Conservation (phyloP, 2,113 vertebrate genomes). For the Progne subis region DNA sequence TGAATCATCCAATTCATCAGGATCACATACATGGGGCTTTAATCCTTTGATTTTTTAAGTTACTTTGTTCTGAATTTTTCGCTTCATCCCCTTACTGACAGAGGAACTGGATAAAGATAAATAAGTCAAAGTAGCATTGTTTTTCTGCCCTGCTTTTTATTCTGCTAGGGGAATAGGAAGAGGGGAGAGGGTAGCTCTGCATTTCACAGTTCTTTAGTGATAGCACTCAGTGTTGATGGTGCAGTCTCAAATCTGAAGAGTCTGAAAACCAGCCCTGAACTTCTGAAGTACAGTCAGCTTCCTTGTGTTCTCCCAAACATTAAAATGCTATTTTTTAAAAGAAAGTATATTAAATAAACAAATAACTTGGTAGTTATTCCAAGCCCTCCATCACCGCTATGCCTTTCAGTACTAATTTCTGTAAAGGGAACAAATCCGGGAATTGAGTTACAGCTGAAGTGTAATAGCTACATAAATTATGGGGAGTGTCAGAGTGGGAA, state of each 20-base stretch:
- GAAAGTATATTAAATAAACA: constrained; percentile 23
- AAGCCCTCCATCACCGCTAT: not conserved
- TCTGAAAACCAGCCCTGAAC: not conserved
- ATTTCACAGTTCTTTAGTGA: constrained; percentile 20
- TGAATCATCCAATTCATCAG: constrained; percentile 71
- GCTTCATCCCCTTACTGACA: constrained; percentile 54
- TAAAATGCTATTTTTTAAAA: not conserved
- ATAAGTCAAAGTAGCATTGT: constrained; percentile 36
- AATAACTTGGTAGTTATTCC: not conserved
- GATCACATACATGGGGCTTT: constrained; percentile 42
- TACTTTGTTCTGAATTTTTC: constrained; percentile 68
- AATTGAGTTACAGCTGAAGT: constrained; percentile 54
- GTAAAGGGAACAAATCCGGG: not conserved
- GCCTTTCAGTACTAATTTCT: constrained; percentile 47
- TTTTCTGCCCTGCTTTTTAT: constrained; percentile 31
- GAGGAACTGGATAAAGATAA: constrained; percentile 62
- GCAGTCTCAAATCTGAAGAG: not conserved
- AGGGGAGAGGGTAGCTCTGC: not conserved
- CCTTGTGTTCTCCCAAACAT: not conserved
- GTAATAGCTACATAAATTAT: constrained; percentile 47
- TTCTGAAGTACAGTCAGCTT: not conserved
- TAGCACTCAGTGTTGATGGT: not conserved
- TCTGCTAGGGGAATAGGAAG: not conserved
- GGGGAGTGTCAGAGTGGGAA: constrained; percentile 9
- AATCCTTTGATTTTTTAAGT: constrained; percentile 67